Evolutionary conservation across 2,113 vertebrate genomes (phyloP).

Genomic region (Dipodomys ordii): DNA sequence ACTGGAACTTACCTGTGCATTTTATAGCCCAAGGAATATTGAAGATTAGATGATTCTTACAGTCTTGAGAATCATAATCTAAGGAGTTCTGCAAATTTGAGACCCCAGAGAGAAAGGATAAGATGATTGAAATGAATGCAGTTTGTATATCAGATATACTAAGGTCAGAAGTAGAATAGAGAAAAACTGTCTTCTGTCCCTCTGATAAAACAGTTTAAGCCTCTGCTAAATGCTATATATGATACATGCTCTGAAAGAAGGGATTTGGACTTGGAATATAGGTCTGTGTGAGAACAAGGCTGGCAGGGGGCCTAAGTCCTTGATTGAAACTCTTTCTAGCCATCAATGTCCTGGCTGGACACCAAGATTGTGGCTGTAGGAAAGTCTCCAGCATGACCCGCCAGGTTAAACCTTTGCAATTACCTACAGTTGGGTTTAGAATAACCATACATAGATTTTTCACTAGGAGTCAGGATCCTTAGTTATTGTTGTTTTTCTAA

Average conservation of each 20-base stretch:
- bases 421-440: not conserved
- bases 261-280: not conserved
- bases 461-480: not conserved
- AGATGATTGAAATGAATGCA: not conserved
- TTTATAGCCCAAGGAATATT: not conserved
- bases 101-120: not conserved
- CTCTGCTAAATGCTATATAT: not conserved
- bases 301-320: fast-evolving
- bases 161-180: not conserved
- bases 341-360: fast-evolving
- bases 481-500: too few species aligned
- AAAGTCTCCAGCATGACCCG: not conserved
- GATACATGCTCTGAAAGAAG: not conserved
- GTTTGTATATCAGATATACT: too few species aligned
- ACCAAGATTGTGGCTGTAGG: fast-evolving
- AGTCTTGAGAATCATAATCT: not conserved
- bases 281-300: too few species aligned
- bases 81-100: not conserved
- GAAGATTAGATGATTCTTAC: not conserved
- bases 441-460: not conserved
- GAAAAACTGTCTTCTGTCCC: fast-evolving
- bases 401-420: not conserved
- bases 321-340: not conserved
- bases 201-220: not conserved
- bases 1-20: not conserved